Conservation (phyloP, 2,797 vertebrate species). For the Anguilla megastoma region DNA sequence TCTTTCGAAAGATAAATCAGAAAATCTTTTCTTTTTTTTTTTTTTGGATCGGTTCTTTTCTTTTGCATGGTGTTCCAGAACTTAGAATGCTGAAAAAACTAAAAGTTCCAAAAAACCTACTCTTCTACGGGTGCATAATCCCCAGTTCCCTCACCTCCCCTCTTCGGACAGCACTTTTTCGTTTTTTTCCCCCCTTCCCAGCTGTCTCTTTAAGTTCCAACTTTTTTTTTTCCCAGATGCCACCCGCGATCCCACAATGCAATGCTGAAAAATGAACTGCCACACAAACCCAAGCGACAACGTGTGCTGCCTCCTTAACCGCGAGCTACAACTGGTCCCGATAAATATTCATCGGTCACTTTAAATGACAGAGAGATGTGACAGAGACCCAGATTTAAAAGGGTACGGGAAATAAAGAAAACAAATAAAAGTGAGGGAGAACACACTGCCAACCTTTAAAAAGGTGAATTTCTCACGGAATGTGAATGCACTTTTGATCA, state of each 20-base stretch:
- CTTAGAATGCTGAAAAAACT: too few species aligned
- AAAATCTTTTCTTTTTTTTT: too few species aligned
- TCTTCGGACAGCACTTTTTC: not conserved
- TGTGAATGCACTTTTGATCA: not conserved
- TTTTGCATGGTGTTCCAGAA: too few species aligned
- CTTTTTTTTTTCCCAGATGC: not conserved
- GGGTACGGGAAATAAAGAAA: not conserved
- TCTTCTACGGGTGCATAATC: not conserved
- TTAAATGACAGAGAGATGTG: slow-evolving; percentile 8
- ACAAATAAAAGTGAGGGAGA: not conserved
- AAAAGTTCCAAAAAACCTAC: too few species aligned
- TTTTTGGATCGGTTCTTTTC: too few species aligned
- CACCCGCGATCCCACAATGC: not conserved
- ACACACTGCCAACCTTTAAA: not conserved
- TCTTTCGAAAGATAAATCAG: too few species aligned
- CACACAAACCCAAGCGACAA: not conserved
- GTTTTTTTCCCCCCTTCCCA: not conserved
- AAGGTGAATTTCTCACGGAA: not conserved
- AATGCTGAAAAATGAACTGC: not conserved
- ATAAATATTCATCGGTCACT: slow-evolving; percentile 23
- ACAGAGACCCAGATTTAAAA: not conserved
- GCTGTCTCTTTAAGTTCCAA: not conserved
- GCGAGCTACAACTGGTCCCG: not conserved
- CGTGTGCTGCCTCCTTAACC: not conserved
- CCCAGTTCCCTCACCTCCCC: not conserved